phyloP scores from a whole-genome alignment of 2,797 vertebrate species.

The Hippoglossus hippoglossus region DNA sequence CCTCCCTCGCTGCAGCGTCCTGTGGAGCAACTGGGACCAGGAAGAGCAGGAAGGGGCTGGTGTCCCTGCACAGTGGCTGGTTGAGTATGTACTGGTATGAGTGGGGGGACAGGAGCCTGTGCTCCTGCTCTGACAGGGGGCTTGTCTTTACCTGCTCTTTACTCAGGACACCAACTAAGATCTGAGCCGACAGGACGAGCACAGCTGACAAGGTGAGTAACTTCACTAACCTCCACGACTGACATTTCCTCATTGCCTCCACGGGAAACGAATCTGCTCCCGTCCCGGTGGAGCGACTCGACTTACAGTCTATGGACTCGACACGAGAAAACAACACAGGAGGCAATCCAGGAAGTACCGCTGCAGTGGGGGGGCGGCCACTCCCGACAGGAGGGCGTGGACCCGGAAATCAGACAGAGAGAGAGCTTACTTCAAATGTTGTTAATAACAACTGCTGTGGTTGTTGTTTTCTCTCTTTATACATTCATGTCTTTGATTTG shows the following conservation, averaged over 20 bases:
- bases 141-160: neutral
- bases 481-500: too few species aligned
- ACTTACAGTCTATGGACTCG: too few species aligned
- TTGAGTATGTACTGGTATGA: constrained; percentile 81
- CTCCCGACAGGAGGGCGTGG: too few species aligned
- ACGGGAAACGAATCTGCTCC: too few species aligned
- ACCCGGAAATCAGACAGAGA: too few species aligned
- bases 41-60: constrained; percentile 79
- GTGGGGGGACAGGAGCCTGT: constrained; percentile 67
- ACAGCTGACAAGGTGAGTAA: constrained; percentile 1
- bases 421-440: too few species aligned
- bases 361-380: too few species aligned
- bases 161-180: constrained; percentile 10
- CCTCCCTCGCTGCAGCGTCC: constrained; percentile 38
- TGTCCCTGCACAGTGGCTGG: constrained; percentile 70
- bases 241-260: constrained; percentile 47
- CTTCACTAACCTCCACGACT: constrained; percentile 38
- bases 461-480: too few species aligned
- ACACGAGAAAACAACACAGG: too few species aligned
- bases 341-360: neutral
- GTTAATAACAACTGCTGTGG: too few species aligned
- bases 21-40: constrained; percentile 71
- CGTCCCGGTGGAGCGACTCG: neutral
- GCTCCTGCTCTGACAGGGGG: constrained; percentile 34
- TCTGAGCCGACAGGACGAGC: constrained; percentile 41